Conservation (phyloP, 2,888 invertebrate genomes). For the Aethes cnicana region DNA sequence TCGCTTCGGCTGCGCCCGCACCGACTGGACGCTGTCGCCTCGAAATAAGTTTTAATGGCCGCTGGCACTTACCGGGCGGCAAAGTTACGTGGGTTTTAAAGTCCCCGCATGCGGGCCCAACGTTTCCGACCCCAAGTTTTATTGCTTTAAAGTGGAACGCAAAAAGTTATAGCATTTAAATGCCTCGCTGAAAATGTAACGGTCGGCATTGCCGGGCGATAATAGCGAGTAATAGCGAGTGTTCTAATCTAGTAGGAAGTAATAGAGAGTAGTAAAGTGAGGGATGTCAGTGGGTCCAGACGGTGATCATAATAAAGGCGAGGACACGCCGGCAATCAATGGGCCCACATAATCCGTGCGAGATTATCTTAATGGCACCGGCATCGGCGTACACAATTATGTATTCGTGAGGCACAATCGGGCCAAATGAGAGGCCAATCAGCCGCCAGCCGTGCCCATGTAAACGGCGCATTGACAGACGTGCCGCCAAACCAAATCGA, state of each 20-base stretch:
- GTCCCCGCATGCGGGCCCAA: constrained; percentile 49
- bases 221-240: constrained; percentile 1
- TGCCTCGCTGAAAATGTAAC: constrained; percentile 38
- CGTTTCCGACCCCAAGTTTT: constrained; percentile 41
- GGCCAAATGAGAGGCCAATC: constrained; percentile 78
- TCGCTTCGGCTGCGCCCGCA: constrained; percentile 38
- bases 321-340: constrained; percentile 47
- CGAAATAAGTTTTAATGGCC: constrained; percentile 63
- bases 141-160: constrained; percentile 43
- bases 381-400: constrained; percentile 66
- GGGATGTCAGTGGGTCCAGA: background rate
- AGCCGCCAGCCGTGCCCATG: constrained; percentile 52
- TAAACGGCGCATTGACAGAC: constrained; percentile 58
- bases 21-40: constrained; percentile 36
- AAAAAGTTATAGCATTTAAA: constrained; percentile 47
- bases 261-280: constrained; percentile 9
- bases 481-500: constrained; percentile 63
- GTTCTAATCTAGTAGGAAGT: constrained; percentile 6
- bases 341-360: constrained; percentile 48
- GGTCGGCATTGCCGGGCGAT: constrained; percentile 4
- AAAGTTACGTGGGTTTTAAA: constrained; percentile 44
- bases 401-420: constrained; percentile 76
- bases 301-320: constrained; percentile 13
- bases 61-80: constrained; percentile 48
- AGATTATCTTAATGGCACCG: constrained; percentile 74